Evolutionary conservation across 2,113 vertebrate species (phyloP).

Genomic region (Cyrtonyx montezumae): DNA sequence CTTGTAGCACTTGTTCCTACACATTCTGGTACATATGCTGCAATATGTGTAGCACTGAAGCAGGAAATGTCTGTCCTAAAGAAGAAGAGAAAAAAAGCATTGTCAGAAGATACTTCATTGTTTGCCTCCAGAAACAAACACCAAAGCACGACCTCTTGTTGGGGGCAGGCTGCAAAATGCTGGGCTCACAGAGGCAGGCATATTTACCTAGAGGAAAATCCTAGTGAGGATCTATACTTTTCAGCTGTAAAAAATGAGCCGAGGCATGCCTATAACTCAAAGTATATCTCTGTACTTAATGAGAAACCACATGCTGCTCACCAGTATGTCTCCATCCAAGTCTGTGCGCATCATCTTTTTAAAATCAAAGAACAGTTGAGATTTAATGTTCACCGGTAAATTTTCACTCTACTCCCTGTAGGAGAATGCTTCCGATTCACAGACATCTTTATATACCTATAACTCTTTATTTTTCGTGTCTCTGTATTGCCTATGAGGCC

Average conservation of each 20-base stretch:
- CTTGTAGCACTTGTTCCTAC: slow-evolving; percentile 13
- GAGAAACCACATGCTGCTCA: slow-evolving; percentile 50
- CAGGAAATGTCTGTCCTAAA: not conserved
- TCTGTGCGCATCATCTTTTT: slow-evolving; percentile 24
- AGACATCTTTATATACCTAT: slow-evolving; percentile 39
- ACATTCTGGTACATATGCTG: not conserved
- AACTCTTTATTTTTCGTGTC: slow-evolving; percentile 60
- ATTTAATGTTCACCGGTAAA: slow-evolving; percentile 59
- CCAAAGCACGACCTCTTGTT: not conserved
- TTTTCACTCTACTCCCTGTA: slow-evolving; percentile 47
- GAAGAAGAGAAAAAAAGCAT: not conserved
- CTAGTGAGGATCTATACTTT: not conserved
- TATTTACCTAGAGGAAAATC: slow-evolving; percentile 26
- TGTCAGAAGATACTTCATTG: not conserved
- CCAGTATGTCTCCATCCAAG: slow-evolving; percentile 39
- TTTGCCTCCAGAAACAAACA: not conserved
- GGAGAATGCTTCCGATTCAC: not conserved
- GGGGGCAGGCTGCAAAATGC: not conserved
- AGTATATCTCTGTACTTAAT: slow-evolving; percentile 22
- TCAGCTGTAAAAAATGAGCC: not conserved
- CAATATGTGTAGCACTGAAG: not conserved
- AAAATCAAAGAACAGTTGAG: slow-evolving; percentile 59
- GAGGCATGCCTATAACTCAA: slow-evolving; percentile 20
- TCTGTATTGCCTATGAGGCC: slow-evolving; percentile 23
- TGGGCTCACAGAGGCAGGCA: not conserved